phyloP scores from a whole-genome alignment of 1,140 invertebrate species.

The honey bee (Apis mellifera) region DNA sequence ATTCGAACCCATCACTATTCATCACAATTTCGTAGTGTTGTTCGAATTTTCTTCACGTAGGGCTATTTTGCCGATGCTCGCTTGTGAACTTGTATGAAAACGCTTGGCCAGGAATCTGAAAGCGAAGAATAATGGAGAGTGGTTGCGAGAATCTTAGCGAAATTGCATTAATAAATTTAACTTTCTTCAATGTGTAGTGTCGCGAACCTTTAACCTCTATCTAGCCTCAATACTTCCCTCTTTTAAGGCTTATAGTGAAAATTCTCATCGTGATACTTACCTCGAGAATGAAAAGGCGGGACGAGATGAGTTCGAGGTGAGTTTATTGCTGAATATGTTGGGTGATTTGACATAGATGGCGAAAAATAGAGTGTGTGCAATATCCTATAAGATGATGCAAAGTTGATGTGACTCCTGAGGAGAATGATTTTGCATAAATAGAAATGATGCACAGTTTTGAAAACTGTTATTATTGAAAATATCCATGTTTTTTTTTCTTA shows the following conservation, averaged over 20 bases:
- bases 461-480: no score
- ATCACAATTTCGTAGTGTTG: neutral
- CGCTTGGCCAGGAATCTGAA: neutral
- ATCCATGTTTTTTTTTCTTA: no score
- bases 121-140: neutral
- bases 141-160: neutral
- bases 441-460: neutral
- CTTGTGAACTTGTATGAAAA: neutral
- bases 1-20: no score
- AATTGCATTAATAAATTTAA: slow-evolving; percentile 42
- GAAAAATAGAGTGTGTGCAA: neutral
- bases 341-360: neutral
- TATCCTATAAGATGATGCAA: neutral
- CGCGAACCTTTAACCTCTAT: neutral
- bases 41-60: slow-evolving; percentile 22
- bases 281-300: neutral
- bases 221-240: neutral
- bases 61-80: slow-evolving; percentile 12
- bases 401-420: neutral
- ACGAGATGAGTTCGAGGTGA: neutral
- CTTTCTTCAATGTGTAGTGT: neutral
- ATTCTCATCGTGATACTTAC: neutral
- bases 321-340: neutral
- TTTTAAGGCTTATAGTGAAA: neutral
- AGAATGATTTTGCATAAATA: neutral